Evolutionary conservation across 2,888 invertebrate genomes (phyloP), one percentile per base, ranked within the genome.

Genomic region (Agrochola lota): DNA sequence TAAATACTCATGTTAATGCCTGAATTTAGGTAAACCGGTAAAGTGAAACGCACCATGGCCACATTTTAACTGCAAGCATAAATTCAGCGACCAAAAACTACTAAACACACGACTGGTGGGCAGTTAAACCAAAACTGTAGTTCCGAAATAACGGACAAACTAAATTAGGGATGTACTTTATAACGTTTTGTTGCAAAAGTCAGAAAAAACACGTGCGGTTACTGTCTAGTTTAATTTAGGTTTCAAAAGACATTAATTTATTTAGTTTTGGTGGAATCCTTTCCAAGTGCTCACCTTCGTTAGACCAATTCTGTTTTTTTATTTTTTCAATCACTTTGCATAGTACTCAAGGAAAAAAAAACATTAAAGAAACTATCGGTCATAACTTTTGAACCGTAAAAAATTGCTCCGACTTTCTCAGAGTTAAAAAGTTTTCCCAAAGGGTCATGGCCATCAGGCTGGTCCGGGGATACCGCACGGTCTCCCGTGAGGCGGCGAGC

Each of bases 81-180:
- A 81, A 85, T 85, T 74, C 12, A 40, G 26, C 26, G 26, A 64
- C 69, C 66, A 83, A 84, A 83, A 76, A 73, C 67, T 71, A 85
- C 75, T 81, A 67, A 84, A 73, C 76, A 71, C 26, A 82, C 49
- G 23, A 64, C 72, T 26, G 52, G 75, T 15, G n/a, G 62, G 40
- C 30, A 73, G 81, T 84, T 70, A 71, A 67, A 84, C 66, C 55
- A 74, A 77, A 82, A 72, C 66, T 70, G 85, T 40, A 72, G 74
- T 82, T 68, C 23, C 30, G 11, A 81, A 69, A 82, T 85, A 74
- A 72, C 68, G 35, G 52, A 84, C 75, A 67, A 75, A 83, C 85
- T 80, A 80, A 84, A 75, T 75, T 72, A 70, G 64, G 20, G 49
- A 57, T 70, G 49, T 30, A 68, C 62, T n/a, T n/a, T n/a, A 0